Evolutionary conservation across 1,140 invertebrate species (phyloP), one percentile per base, ranked within the genome.

Genomic region (Lerema accius): DNA sequence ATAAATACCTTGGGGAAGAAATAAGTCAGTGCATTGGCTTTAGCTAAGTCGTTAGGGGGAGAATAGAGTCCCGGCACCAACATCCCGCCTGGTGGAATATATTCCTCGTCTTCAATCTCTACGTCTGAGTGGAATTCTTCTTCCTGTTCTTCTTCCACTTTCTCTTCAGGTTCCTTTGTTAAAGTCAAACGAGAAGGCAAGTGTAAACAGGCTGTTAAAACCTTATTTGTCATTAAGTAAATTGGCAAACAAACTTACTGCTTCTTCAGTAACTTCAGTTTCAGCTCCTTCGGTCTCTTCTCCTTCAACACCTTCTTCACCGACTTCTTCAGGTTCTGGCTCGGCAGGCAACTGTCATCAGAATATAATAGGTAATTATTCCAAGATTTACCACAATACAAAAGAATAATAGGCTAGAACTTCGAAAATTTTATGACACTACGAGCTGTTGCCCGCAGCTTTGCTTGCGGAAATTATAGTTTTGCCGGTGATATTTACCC

Each of bases 1-100:
- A n/a, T n/a, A n/a, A 13, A 46, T 32, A 85, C 88, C 78, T 88
- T 90, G 3, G 86, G 84, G 63, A 74, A 90, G 51, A 90, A 88
- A 28, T 51, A 81, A 5, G 76, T 66, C 0, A 90, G 58, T 32
- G 69, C 88, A 60, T 85, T 85, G 5, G 88, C 79, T 55, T 86
- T 90, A 0, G 85, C 82, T 10, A 90, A 61, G 5, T 87, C 73
- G 26, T 90, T 90, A 1, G 86, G 78, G 0, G 88, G 88, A 0
- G 80, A 50, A 48, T 89, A 91, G 4, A 91, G 50, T 0, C 88
- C 88, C 0, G 88, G 86, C 15, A 91, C 83, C 45, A 89, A 82
- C 14, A 91, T 72, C 0, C 86, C 89, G 11, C 83, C 85, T 0
- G 84, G 83, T 4, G 89, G 89, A 1, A 91, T 91, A 53, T 89